Percentiles rank a stretch among this genome's conserved stretches.
Conservation (phyloP, 2,888 invertebrate genomes). For the Ditula angustiorana region DNA sequence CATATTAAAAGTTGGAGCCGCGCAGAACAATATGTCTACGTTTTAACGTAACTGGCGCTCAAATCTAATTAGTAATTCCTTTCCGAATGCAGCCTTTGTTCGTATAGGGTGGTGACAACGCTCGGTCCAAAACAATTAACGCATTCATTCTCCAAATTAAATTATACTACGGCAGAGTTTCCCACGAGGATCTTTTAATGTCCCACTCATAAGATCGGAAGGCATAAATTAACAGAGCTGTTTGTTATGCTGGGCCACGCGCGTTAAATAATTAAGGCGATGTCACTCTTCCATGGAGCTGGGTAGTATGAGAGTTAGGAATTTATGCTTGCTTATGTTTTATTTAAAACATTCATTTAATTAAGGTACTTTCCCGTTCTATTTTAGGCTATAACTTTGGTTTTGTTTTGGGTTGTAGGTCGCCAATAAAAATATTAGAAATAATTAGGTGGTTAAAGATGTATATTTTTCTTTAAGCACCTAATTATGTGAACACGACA, state of each 20-base stretch:
- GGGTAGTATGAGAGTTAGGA: conserved; percentile 43
- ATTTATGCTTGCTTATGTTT: conserved; percentile 21
- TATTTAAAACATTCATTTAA: conserved; percentile 22
- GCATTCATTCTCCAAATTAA: conserved; percentile 65
- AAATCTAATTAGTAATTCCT: conserved; percentile 40
- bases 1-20: conserved; percentile 21
- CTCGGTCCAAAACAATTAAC: conserved; percentile 58
- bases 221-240: conserved; percentile 71
- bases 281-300: conserved; percentile 46
- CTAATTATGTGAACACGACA: no score
- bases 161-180: conserved; percentile 61
- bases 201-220: conserved; percentile 71
- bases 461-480: no score
- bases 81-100: conserved; percentile 41
- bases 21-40: conserved; percentile 29
- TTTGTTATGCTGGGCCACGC: conserved; percentile 72
- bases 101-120: conserved; percentile 41
- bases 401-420: no score
- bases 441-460: no score
- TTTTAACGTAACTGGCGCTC: conserved; percentile 25
- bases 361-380: neutral
- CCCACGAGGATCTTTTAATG: conserved; percentile 72
- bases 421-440: no score
- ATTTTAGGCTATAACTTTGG: no score
- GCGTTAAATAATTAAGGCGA: conserved; percentile 50